A percentile compares a stretch with the other conserved stretches of the same genome.
Evolutionary conservation across 2,888 invertebrate genomes (phyloP).

Genomic region (Polydrusus tereticollis): DNA sequence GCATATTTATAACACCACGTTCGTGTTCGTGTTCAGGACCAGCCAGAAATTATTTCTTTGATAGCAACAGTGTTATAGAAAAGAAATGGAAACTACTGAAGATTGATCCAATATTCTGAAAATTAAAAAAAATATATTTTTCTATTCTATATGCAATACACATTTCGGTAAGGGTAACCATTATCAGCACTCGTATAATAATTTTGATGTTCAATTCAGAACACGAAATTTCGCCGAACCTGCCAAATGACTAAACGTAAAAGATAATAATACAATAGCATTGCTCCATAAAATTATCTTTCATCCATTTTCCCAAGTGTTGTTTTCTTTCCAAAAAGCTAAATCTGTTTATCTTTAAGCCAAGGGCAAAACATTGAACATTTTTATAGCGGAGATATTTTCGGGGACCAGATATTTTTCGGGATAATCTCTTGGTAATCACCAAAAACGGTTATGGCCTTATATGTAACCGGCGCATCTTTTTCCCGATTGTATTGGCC

Average conservation of each 20-base stretch:
- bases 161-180: not conserved
- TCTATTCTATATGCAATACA: too few relatives aligned
- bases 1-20: too few relatives aligned
- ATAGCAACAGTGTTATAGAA: too few relatives aligned
- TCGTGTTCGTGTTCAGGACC: too few relatives aligned
- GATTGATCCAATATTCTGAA: too few relatives aligned
- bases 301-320: constrained; percentile 19
- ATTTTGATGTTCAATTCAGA: not conserved
- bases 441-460: constrained; percentile 36
- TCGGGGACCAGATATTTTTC: constrained; percentile 29
- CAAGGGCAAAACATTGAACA: constrained; percentile 41
- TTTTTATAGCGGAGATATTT: constrained; percentile 37
- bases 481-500: constrained; percentile 34
- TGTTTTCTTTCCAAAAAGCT: constrained; percentile 3
- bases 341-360: constrained; percentile 33
- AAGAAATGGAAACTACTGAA: too few relatives aligned
- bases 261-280: constrained; percentile 1
- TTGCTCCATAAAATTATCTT: not conserved
- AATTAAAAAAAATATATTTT: too few relatives aligned
- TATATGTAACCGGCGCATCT: constrained; percentile 42
- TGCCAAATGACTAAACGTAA: not conserved
- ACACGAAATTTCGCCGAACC: not conserved
- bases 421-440: constrained; percentile 40
- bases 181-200: not conserved
- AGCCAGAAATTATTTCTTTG: too few relatives aligned